Conservation (phyloP, 92 coral and sea anemone species). For the Phenganax marumi region DNA sequence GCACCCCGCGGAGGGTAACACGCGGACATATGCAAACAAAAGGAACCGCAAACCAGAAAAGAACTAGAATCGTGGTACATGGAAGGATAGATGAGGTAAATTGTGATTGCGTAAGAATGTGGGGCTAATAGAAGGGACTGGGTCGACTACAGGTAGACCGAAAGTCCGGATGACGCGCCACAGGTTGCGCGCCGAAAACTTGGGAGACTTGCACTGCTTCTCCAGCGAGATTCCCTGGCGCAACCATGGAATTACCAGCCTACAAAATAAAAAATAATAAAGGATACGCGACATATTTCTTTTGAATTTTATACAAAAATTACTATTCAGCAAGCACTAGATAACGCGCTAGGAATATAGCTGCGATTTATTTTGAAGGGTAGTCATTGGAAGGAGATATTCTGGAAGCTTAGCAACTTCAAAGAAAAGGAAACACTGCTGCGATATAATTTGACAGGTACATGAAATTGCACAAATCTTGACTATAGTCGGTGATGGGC, state of each 20-base stretch:
- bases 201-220: constrained; percentile 21
- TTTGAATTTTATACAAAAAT: background rate
- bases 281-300: background rate
- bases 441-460: background rate
- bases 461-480: no score
- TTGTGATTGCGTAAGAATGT: constrained; percentile 29
- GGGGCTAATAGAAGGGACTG: constrained; percentile 22
- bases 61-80: constrained; percentile 7
- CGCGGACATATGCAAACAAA: constrained; percentile 5
- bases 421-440: background rate
- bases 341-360: background rate
- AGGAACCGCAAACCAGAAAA: constrained; percentile 12
- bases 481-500: no score
- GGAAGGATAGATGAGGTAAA: background rate
- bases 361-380: no score
- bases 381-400: no score
- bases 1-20: constrained; percentile 9
- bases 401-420: no score
- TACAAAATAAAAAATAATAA: background rate
- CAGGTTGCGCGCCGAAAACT: constrained; percentile 8
- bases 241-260: constrained; percentile 5
- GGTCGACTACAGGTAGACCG: constrained; percentile 12
- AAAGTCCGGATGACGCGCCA: constrained; percentile 28
- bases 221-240: constrained; percentile 2
- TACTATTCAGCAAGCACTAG: background rate